phyloP scores from a whole-genome alignment of 2,888 invertebrate genomes.

The Drosophila sordidula region DNA sequence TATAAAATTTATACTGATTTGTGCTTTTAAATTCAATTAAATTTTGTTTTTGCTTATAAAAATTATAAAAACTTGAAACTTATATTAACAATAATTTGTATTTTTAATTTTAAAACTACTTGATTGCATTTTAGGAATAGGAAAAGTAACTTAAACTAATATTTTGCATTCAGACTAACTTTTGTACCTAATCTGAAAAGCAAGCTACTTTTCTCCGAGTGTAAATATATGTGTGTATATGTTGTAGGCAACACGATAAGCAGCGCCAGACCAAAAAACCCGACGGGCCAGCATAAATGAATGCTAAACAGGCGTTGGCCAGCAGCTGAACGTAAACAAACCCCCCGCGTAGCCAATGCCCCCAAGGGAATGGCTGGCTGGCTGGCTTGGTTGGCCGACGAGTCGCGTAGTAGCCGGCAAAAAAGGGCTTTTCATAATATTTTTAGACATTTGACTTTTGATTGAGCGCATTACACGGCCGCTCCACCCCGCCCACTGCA shows the following conservation, averaged over 20 bases:
- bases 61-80: too few relatives aligned
- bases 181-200: too few relatives aligned
- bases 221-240: neutral
- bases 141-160: too few relatives aligned
- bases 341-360: slow-evolving; percentile 11
- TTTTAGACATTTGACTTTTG: slow-evolving; percentile 81
- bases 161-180: too few relatives aligned
- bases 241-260: slow-evolving; percentile 57
- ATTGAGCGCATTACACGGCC: slow-evolving; percentile 78
- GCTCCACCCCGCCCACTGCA: neutral
- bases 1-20: too few relatives aligned
- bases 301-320: slow-evolving; percentile 70
- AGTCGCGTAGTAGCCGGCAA: slow-evolving; percentile 26
- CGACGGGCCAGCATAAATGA: slow-evolving; percentile 72
- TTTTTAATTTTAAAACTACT: too few relatives aligned
- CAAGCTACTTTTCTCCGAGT: neutral
- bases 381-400: slow-evolving; percentile 2
- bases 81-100: too few relatives aligned
- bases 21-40: too few relatives aligned
- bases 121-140: too few relatives aligned
- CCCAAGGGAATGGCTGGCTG: slow-evolving; percentile 41
- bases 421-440: slow-evolving; percentile 80
- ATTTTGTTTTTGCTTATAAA: too few relatives aligned
- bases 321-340: slow-evolving; percentile 28
- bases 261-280: slow-evolving; percentile 36